Base-by-base conservation (phyloP, 2,888 invertebrate species). In the Lysandra bellargus region DNA sequence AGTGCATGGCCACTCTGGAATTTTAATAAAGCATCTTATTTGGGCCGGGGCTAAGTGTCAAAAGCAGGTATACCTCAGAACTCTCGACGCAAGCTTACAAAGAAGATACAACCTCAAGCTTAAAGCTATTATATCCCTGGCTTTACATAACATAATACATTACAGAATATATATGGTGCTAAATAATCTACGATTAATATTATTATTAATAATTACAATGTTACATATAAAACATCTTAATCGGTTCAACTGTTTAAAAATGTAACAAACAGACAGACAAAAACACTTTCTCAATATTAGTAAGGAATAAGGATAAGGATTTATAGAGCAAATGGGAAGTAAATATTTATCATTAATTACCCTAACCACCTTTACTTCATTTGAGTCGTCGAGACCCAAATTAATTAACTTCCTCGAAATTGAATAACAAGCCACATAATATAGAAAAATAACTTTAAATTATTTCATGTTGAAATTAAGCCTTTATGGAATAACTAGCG, bases 11-110 rank as follows among this genome's bases (percentile, higher is more conserved):
- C 6, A 69, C 69, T 69, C 33, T 33, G 69, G 69, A 69, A 69
- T 69, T 69, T 69, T 69, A 69, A 69, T 69, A 69, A 69, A 69
- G 69, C 69, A 69, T 69, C 69, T 37, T 33, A 37, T 69, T 69
- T 69, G 69, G 37, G 69, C 14, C 5, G 33, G 33, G 69, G 30
- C 14, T 69, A 69, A 69, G 69, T 37, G 69, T 69, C 69, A 37
- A 69, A 69, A 69, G 69, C 69, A 69, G 69, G 33, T 37, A 14
- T 37, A 69, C 69, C 69, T 69, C 69, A 69, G 33, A 69, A 69
- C 69, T 69, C 14, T 6, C 17, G 69, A 69, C 33, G 6, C 14
- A 5, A 69, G 33, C 69, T 69, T 69, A 69, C 69, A 69, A 69
- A 69, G 69, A 37, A 69, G 64, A 69, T 69, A 33, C 14, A 69